A percentile compares a stretch with the other conserved stretches of the same genome.
Evolutionary conservation across 2,113 vertebrate genomes (phyloP).

Genomic region (Tachysurus fulvidraco): DNA sequence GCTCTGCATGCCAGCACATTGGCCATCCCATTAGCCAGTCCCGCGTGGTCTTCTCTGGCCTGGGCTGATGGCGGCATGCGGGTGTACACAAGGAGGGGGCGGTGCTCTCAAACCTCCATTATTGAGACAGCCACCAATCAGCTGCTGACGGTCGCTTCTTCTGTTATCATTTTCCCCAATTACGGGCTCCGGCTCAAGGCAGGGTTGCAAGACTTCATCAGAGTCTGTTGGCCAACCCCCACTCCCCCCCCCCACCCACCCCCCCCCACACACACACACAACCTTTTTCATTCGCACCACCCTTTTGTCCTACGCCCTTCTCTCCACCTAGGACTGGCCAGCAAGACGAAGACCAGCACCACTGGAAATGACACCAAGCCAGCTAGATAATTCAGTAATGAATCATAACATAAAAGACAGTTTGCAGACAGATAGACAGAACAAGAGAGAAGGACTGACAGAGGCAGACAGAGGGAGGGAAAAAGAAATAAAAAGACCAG

Average conservation of each 20-base stretch:
- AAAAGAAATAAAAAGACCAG: conserved; percentile 58
- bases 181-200: conserved; percentile 45
- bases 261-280: no score
- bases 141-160: conserved; percentile 49
- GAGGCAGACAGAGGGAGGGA: conserved; percentile 58
- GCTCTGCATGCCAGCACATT: conserved; percentile 65
- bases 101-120: conserved; percentile 45
- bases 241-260: background rate
- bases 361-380: conserved; percentile 54
- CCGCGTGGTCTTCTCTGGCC: conserved; percentile 19
- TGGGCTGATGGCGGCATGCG: conserved; percentile 33
- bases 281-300: conserved; percentile 37
- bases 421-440: conserved; percentile 51
- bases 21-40: conserved; percentile 67
- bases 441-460: conserved; percentile 56
- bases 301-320: conserved; percentile 63
- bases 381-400: conserved; percentile 66
- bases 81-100: conserved; percentile 43
- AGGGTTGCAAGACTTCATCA: conserved; percentile 58
- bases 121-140: conserved; percentile 54
- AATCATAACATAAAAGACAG: conserved; percentile 71
- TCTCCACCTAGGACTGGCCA: conserved; percentile 54
- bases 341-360: conserved; percentile 68
- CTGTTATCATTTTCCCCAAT: conserved; percentile 45
- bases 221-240: conserved; percentile 59